Evolutionary conservation across 1,140 invertebrate genomes (phyloP).

Genomic region (Nasonia giraulti): DNA sequence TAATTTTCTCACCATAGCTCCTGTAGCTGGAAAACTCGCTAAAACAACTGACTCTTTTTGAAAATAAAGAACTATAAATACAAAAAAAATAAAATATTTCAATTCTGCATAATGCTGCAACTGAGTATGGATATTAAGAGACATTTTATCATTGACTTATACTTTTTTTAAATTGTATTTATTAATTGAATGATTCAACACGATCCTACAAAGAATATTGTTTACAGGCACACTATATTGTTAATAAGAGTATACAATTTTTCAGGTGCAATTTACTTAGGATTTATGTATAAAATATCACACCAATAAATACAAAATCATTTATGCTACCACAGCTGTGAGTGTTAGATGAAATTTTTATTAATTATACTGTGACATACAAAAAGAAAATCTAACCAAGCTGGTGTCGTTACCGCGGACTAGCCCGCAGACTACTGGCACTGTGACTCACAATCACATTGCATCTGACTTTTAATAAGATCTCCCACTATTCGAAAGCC

Average conservation of each 20-base stretch:
- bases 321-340: neutral
- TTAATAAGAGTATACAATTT: neutral
- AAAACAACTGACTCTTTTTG: neutral
- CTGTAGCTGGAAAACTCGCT: neutral
- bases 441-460: conserved; percentile 67
- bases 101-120: neutral
- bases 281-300: neutral
- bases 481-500: conserved; percentile 59
- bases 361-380: neutral
- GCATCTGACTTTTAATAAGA: conserved; percentile 64
- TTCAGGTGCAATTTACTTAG: neutral
- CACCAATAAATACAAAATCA: neutral
- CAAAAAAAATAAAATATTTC: neutral
- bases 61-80: conserved; percentile 14
- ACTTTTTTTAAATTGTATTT: neutral
- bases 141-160: neutral
- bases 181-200: neutral
- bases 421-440: conserved; percentile 59
- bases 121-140: neutral
- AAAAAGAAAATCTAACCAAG: neutral
- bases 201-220: neutral
- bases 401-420: neutral
- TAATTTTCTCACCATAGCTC: conserved; percentile 30
- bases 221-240: neutral
- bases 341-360: neutral